Evolutionary conservation across 2,113 vertebrate genomes (phyloP), one percentile per base, ranked within the genome.

Genomic region (Burhinus oedicnemus): DNA sequence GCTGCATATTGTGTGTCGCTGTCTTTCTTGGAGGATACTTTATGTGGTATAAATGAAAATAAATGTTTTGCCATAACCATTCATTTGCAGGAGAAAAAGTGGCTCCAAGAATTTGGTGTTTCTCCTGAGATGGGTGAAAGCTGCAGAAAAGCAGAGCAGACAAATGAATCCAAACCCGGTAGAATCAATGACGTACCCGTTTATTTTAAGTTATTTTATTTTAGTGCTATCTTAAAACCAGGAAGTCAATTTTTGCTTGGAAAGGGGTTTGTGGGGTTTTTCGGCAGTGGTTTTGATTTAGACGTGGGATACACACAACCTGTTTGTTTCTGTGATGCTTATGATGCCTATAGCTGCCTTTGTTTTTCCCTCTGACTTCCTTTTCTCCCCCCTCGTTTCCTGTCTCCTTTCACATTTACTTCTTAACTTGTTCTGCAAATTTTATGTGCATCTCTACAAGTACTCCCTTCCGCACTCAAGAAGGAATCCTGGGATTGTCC

Each of bases 351-450:
- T 12, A 55, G 34, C 30, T 85, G 36, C 21, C 16, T 29, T 68
- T 36, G 44, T 36, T 76, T 54, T 25, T 12, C 13, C 3, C 29
- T 72, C 66, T 1, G 2, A 2, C 21, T 54, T 87, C 3, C 16
- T 38, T 36, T 26, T 13, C 0, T 2, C 2, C 12, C 6, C 11
- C 14, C 21, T 12, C 2, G 0, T 3, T 26, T 89, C n/a, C n/a
- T 9, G 2, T 86, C 44, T 81, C 10, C 19, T 86, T 88, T 80
- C 11, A 14, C 7, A 2, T 93, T 93, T 47, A 32, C 11, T 52
- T 83, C 22, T 68, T 71, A 87, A 72, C 15, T 72, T 81, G 29
- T 51, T 45, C 38, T 38, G 40, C 42, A 47, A 25, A 7, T 81
- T 90, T 36, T 58, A 19, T 44, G 18, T 60, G 23, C n/a, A 6